These are phyloP conservation scores for Caenorhabditis plicata DNA, from an alignment of 2,888 invertebrate species.

Conservation along the genomic window DNA sequence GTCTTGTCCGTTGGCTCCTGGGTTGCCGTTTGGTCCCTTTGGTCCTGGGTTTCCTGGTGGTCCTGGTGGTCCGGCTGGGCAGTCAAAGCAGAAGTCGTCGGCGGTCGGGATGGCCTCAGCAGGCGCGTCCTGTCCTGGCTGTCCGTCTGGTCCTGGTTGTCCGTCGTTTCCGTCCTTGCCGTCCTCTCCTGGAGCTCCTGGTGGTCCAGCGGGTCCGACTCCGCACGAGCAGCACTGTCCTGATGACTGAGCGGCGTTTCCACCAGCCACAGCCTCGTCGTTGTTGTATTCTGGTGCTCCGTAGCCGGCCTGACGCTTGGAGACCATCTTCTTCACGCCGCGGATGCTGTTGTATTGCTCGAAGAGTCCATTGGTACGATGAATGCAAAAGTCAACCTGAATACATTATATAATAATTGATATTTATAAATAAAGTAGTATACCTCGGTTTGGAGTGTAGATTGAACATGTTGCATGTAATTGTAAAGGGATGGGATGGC, in stretches of 20 bases:
- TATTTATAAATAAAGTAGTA: not conserved
- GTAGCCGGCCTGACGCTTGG: slow-evolving; percentile 52
- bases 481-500: slow-evolving; percentile 63
- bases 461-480: slow-evolving; percentile 63
- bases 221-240: slow-evolving; percentile 57
- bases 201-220: slow-evolving; percentile 48
- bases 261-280: slow-evolving; percentile 27
- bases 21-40: slow-evolving; percentile 43
- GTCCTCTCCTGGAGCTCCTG: slow-evolving; percentile 55
- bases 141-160: slow-evolving; percentile 54
- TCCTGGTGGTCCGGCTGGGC: slow-evolving; percentile 54
- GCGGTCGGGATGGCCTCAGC: slow-evolving; percentile 38
- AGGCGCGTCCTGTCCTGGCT: slow-evolving; percentile 54
- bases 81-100: slow-evolving; percentile 49
- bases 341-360: slow-evolving; percentile 52
- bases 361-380: slow-evolving; percentile 53
- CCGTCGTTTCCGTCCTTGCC: slow-evolving; percentile 52
- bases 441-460: slow-evolving; percentile 60
- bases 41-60: slow-evolving; percentile 52
- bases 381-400: slow-evolving; percentile 56
- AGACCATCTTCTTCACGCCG: slow-evolving; percentile 44
- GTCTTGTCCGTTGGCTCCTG: slow-evolving; percentile 38
- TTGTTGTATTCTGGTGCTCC: slow-evolving; percentile 29
- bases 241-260: slow-evolving; percentile 2
- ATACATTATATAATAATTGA: not conserved